Conservation (phyloP, 2,113 vertebrate genomes). For the Neodontobutis hainanensis region DNA sequence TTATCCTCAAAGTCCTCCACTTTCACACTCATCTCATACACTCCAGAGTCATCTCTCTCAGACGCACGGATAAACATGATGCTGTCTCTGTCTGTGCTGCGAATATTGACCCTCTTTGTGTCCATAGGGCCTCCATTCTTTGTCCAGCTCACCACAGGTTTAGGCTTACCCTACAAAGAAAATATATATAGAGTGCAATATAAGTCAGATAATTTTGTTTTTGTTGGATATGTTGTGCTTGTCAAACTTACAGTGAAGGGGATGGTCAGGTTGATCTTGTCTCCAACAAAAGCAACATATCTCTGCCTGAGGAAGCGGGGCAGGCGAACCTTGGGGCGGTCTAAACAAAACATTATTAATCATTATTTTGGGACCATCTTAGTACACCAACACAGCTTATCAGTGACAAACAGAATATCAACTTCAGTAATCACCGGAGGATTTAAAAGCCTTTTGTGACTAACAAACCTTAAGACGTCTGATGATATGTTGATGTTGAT, state of each 20-base stretch:
- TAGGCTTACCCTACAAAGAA: conserved; percentile 85
- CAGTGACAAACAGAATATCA: background rate
- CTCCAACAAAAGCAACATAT: conserved; percentile 83
- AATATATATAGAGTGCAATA: background rate
- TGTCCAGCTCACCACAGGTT: conserved; percentile 86
- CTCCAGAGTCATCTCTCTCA: conserved; percentile 86
- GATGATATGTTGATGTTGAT: background rate
- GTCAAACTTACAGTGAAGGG: conserved; percentile 86
- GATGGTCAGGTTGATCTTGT: conserved; percentile 88
- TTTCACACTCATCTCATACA: conserved; percentile 84
- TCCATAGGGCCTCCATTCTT: conserved; percentile 85
- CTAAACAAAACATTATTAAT: conserved; percentile 61
- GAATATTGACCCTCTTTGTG: conserved; percentile 80
- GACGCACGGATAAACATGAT: conserved; percentile 91
- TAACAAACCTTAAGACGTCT: conserved; percentile 4
- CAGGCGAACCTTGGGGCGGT: conserved; percentile 90
- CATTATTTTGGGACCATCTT: too few species aligned
- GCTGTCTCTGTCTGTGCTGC: conserved; percentile 83
- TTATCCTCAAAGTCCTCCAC: conserved; percentile 88
- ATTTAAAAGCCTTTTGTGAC: conserved; percentile 1
- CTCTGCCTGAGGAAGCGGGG: conserved; percentile 90
- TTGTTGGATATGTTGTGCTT: background rate
- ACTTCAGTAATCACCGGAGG: background rate
- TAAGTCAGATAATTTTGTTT: background rate
- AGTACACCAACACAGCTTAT: too few species aligned